phyloP scores from a whole-genome alignment of 2,888 invertebrate genomes.

The Cetonia aurata region DNA sequence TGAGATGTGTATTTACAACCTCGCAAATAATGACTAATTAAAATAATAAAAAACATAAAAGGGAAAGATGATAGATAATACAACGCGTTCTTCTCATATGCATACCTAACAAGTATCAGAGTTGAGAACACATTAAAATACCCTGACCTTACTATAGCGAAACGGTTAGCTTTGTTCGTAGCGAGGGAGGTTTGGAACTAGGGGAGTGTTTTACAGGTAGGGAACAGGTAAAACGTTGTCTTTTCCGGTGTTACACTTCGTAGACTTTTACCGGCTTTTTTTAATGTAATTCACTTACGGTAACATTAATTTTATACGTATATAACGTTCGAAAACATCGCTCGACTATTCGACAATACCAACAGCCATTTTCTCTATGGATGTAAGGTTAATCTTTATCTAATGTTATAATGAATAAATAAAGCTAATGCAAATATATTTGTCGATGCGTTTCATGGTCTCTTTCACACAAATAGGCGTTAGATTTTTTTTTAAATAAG shows the following conservation, averaged over 20 bases:
- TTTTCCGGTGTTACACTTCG: constrained; percentile 43
- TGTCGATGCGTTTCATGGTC: too few relatives aligned
- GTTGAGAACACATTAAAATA: constrained; percentile 9
- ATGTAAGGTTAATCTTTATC: too few relatives aligned
- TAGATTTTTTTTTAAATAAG: too few relatives aligned
- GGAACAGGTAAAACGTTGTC: constrained; percentile 44
- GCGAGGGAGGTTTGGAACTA: constrained; percentile 36
- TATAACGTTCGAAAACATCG: too few relatives aligned
- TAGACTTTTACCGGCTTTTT: constrained; percentile 40
- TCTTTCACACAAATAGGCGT: too few relatives aligned
- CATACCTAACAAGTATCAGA: not conserved
- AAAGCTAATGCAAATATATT: too few relatives aligned
- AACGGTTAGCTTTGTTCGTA: constrained; percentile 35
- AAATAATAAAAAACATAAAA: constrained; percentile 3
- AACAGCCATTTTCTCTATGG: too few relatives aligned
- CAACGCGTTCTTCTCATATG: not conserved
- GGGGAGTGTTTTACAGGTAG: constrained; percentile 43
- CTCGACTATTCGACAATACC: too few relatives aligned
- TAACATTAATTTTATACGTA: too few relatives aligned
- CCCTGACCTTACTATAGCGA: constrained; percentile 34
- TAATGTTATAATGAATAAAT: too few relatives aligned
- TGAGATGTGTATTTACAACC: constrained; percentile 1
- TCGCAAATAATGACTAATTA: not conserved
- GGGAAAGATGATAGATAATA: constrained; percentile 3
- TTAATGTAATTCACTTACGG: too few relatives aligned